Conservation (phyloP, 1,140 invertebrate species). For the Drosophila equinoxialis region DNA sequence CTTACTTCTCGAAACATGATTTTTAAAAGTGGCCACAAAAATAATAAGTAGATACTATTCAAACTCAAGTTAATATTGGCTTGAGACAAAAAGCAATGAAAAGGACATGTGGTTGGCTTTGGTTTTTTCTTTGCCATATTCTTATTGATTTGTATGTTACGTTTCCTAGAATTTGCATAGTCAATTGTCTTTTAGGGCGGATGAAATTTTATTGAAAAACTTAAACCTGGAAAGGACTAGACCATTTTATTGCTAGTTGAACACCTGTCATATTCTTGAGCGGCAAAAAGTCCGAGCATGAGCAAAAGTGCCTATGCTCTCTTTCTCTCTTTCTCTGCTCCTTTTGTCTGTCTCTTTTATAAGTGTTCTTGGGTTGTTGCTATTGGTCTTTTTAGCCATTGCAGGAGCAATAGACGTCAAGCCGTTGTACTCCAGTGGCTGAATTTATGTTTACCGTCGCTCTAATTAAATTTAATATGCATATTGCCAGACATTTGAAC, state of each 20-base stretch:
- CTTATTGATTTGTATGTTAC: no score
- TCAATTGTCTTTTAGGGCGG: neutral
- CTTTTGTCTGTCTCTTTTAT: neutral
- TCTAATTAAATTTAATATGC: constrained; percentile 81
- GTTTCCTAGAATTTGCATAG: no score
- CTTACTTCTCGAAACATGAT: no score
- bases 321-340: neutral
- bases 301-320: neutral
- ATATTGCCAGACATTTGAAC: constrained; percentile 73
- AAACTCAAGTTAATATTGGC: no score
- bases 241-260: constrained; percentile 5
- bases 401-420: constrained; percentile 8
- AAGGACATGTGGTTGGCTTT: no score
- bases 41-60: no score
- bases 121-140: no score
- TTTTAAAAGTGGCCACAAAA: no score
- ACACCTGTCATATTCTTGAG: neutral
- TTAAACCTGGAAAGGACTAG: neutral
- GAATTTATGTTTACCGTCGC: constrained; percentile 74
- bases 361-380: constrained; percentile 10
- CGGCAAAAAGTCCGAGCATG: neutral
- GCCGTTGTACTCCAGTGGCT: constrained; percentile 46
- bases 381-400: constrained; percentile 16
- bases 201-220: constrained; percentile 1
- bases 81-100: no score